A percentile compares a stretch with the other conserved stretches of the same genome.
Evolutionary conservation across 2,888 invertebrate species (phyloP).

Genomic region (Pseudanteris insignis): DNA sequence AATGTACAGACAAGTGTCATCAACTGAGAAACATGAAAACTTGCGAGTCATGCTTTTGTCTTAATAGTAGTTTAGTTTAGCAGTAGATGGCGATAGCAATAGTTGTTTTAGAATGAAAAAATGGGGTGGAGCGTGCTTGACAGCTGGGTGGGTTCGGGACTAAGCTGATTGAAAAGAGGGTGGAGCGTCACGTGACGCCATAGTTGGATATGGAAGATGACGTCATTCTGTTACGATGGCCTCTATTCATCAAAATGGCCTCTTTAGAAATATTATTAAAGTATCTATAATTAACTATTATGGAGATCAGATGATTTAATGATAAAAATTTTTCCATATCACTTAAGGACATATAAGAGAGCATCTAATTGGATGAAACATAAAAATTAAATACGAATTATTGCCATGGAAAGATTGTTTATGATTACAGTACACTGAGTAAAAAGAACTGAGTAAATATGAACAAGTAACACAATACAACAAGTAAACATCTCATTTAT

Average conservation of each 20-base stretch:
- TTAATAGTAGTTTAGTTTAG: constrained; percentile 53
- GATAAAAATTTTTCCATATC: no score
- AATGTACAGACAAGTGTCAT: constrained; percentile 61
- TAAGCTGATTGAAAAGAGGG: constrained; percentile 72
- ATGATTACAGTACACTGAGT: no score
- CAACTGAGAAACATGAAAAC: constrained; percentile 60
- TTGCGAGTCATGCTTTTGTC: constrained; percentile 54
- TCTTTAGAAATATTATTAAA: constrained; percentile 52
- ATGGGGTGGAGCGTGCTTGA: constrained; percentile 66
- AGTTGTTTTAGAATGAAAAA: constrained; percentile 59
- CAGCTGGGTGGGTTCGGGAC: constrained; percentile 67
- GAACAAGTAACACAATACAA: no score
- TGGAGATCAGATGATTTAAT: no score
- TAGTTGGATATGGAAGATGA: constrained; percentile 63
- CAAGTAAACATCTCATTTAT: no score
- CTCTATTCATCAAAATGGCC: constrained; percentile 72
- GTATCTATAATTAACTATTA: no score
- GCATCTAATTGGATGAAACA: no score
- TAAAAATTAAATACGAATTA: no score
- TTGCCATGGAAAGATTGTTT: no score
- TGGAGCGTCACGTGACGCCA: constrained; percentile 69
- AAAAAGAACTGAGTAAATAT: no score
- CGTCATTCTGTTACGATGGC: constrained; percentile 71
- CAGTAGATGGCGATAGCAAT: constrained; percentile 65
- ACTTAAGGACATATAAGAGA: no score